phyloP scores from a whole-genome alignment of 2,113 vertebrate species.

The Panthera uncia region DNA sequence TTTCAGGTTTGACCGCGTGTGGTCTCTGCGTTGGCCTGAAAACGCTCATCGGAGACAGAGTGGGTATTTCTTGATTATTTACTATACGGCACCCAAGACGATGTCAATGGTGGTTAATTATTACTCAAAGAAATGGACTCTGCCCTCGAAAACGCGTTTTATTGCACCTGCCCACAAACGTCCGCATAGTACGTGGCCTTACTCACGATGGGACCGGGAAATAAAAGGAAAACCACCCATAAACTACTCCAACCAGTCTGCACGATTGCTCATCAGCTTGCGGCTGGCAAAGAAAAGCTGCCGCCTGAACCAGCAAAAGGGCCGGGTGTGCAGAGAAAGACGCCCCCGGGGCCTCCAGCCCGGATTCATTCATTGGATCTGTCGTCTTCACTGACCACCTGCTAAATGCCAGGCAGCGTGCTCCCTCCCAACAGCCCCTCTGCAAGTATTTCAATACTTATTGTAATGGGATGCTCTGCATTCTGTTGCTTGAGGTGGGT shows the following conservation, averaged over 20 bases:
- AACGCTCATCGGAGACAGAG: neutral
- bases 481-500: neutral
- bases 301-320: neutral
- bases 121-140: slow-evolving; percentile 22
- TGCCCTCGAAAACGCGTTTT: slow-evolving; percentile 1
- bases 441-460: neutral
- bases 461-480: neutral
- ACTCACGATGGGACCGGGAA: neutral
- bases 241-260: neutral
- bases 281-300: neutral
- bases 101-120: slow-evolving; percentile 39
- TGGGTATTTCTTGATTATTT: neutral
- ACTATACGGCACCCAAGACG: neutral
- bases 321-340: neutral
- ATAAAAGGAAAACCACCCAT: neutral
- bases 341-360: neutral
- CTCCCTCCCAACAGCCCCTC: neutral
- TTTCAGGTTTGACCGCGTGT: neutral
- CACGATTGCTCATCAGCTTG: neutral
- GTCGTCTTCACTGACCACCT: neutral
- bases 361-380: neutral
- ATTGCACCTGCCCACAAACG: neutral
- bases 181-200: neutral
- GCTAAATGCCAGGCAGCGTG: neutral
- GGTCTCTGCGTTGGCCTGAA: neutral